Evolutionary conservation across 2,888 invertebrate genomes (phyloP).

Genomic region (Zygothrica quintamaculata): DNA sequence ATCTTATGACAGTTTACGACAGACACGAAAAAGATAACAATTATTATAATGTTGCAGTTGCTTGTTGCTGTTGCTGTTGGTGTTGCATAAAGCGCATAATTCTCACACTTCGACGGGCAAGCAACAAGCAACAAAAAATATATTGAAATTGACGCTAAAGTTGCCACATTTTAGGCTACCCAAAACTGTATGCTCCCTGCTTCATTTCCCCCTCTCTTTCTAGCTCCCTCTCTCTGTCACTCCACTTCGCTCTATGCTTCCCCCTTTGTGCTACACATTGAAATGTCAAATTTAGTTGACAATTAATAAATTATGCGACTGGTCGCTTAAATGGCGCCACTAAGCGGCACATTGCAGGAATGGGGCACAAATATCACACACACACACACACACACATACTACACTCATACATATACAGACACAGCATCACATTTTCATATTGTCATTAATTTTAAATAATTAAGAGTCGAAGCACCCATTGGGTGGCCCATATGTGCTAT

Average conservation of each 20-base stretch:
- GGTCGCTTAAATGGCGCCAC: conserved; percentile 82
- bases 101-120: conserved; percentile 83
- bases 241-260: conserved; percentile 3
- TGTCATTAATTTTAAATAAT: conserved; percentile 80
- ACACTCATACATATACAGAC: conserved; percentile 11
- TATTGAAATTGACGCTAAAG: conserved; percentile 71
- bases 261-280: conserved; percentile 77
- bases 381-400: conserved; percentile 4
- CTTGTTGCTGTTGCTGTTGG: conserved; percentile 20
- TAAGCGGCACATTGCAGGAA: conserved; percentile 12
- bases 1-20: conserved; percentile 79
- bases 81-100: conserved; percentile 71
- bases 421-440: conserved; percentile 63
- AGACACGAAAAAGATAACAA: conserved; percentile 17
- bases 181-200: conserved; percentile 6
- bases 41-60: conserved; percentile 30
- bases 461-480: conserved; percentile 60
- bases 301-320: conserved; percentile 83
- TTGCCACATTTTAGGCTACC: conserved; percentile 30
- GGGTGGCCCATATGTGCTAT: conserved; percentile 70
- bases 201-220: no score
- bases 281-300: conserved; percentile 84
- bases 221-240: no score
- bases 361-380: not conserved
- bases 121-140: conserved; percentile 59